A percentile compares a stretch with the other conserved stretches of the same genome.
phyloP scores from a whole-genome alignment of 2,888 invertebrate species.

The Apotomis betuletana region DNA sequence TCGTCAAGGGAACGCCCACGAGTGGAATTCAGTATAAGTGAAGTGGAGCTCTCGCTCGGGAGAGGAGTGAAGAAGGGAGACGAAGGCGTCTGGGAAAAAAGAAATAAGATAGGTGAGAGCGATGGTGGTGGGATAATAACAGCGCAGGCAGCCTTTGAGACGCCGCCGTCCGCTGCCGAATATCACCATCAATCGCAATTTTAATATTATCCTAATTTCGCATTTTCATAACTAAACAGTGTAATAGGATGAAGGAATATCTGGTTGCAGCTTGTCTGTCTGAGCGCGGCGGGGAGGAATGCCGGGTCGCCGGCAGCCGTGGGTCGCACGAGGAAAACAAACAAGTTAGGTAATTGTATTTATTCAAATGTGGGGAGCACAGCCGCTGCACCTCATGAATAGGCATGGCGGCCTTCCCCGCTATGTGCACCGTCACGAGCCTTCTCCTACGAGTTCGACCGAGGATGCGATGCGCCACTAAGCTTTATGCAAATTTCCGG shows the following conservation, averaged over 20 bases:
- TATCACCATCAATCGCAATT: slow-evolving; percentile 75
- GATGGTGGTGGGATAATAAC: slow-evolving; percentile 84
- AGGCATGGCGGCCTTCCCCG: slow-evolving; percentile 70
- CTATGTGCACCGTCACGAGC: slow-evolving; percentile 70
- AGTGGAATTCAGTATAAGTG: slow-evolving; percentile 72
- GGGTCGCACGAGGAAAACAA: slow-evolving; percentile 77
- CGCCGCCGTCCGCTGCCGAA: slow-evolving; percentile 69
- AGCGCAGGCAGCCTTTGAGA: slow-evolving; percentile 75
- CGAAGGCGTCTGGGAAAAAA: slow-evolving; percentile 76
- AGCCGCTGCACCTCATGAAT: slow-evolving; percentile 79
- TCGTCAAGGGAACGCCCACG: slow-evolving; percentile 79
- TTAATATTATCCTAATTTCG: slow-evolving; percentile 65
- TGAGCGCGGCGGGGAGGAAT: slow-evolving; percentile 55
- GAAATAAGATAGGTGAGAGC: slow-evolving; percentile 77
- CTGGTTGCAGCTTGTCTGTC: slow-evolving; percentile 36
- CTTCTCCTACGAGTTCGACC: slow-evolving; percentile 47
- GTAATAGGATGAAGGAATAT: slow-evolving; percentile 27
- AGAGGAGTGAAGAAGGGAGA: slow-evolving; percentile 66
- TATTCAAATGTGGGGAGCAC: slow-evolving; percentile 77
- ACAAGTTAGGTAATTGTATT: slow-evolving; percentile 81
- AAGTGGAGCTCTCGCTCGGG: slow-evolving; percentile 64
- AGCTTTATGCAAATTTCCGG: slow-evolving; percentile 51
- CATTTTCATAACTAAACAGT: slow-evolving; percentile 56
- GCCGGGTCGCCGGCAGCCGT: slow-evolving; percentile 61
- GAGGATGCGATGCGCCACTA: slow-evolving; percentile 45